Conservation (phyloP, 1,140 invertebrate species). For the Leptinotarsa texana region DNA sequence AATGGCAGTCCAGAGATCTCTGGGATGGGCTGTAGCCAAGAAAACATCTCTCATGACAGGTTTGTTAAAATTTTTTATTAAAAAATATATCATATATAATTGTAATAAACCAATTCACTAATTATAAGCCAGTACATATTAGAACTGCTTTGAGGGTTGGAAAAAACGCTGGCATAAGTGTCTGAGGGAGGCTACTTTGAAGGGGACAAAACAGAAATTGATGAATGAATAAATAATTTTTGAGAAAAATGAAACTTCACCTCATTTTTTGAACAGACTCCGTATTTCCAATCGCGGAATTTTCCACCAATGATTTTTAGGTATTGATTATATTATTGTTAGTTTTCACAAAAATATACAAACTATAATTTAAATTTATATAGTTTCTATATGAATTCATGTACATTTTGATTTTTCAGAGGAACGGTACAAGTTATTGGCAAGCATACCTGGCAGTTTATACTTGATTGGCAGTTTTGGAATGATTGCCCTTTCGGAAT, state of each 20-base stretch:
- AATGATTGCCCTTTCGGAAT: conserved; percentile 62
- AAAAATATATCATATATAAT: too few relatives aligned
- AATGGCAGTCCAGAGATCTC: conserved; percentile 85
- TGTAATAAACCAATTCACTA: too few relatives aligned
- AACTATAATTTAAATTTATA: conserved; percentile 20
- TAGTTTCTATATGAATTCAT: not conserved
- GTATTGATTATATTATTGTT: not conserved
- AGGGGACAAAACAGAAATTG: too few relatives aligned
- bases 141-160: too few relatives aligned
- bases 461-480: conserved; percentile 69
- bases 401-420: conserved; percentile 59
- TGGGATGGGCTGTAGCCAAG: conserved; percentile 80
- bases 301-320: conserved; percentile 8
- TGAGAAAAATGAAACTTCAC: too few relatives aligned
- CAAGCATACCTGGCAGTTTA: conserved; percentile 71
- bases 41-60: conserved; percentile 75
- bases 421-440: conserved; percentile 71
- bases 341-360: not conserved
- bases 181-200: too few relatives aligned
- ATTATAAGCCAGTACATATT: too few relatives aligned
- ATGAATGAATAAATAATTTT: too few relatives aligned
- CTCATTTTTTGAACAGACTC: too few relatives aligned
- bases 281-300: too few relatives aligned
- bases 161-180: too few relatives aligned
- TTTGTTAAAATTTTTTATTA: conserved; percentile 47